Evolutionary conservation across 2,797 vertebrate species (phyloP).

Genomic region (Bucorvus abyssinicus): DNA sequence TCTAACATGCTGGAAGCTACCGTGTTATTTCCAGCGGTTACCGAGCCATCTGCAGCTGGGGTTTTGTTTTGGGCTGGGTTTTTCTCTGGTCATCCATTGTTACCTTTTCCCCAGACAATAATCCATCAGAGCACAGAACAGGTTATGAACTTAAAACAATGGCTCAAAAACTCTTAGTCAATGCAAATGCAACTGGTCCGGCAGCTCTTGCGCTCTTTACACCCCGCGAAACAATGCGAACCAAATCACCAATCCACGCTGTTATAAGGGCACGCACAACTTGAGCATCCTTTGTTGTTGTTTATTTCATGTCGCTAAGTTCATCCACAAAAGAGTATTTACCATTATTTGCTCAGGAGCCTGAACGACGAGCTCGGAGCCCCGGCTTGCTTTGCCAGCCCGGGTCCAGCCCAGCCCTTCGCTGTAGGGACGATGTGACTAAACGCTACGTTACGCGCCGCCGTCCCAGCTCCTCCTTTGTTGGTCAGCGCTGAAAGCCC

Average conservation of each 20-base stretch:
- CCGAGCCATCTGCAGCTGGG: not conserved
- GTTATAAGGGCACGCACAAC: not conserved
- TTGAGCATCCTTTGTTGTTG: not conserved
- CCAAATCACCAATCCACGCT: not conserved
- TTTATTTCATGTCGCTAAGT: not conserved
- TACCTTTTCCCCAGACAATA: not conserved
- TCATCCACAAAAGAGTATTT: not conserved
- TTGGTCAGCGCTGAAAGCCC: not conserved
- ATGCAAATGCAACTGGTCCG: constrained; percentile 1
- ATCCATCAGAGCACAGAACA: not conserved
- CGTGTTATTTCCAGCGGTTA: not conserved
- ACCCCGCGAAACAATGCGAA: not conserved
- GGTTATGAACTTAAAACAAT: constrained; percentile 15
- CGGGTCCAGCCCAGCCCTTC: not conserved
- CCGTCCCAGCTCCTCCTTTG: not conserved
- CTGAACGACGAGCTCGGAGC: not conserved
- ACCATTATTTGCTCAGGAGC: not conserved
- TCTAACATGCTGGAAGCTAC: not conserved
- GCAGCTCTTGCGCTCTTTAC: not conserved
- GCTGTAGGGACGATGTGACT: not conserved
- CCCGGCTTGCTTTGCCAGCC: not conserved
- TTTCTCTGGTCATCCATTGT: constrained; percentile 20
- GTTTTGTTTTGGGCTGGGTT: constrained; percentile 3
- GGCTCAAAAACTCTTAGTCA: constrained; percentile 36
- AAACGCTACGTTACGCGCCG: not conserved